phyloP scores from a whole-genome alignment of 2,797 vertebrate genomes.

The Clamator glandarius region DNA sequence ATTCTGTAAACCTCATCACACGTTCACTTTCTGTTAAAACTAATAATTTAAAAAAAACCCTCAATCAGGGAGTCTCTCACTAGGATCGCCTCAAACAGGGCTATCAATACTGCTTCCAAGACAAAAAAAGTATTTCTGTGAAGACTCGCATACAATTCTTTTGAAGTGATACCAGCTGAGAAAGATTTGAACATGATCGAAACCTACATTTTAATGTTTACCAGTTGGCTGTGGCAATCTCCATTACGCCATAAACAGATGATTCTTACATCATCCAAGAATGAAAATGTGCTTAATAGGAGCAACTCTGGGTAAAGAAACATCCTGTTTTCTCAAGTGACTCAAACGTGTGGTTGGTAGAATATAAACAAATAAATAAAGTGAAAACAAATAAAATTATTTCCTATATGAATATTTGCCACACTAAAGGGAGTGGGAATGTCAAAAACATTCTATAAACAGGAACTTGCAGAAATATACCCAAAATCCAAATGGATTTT shows the following conservation, averaged over 20 bases:
- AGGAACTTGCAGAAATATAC: not conserved
- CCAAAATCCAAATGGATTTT: not conserved
- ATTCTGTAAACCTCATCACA: not conserved
- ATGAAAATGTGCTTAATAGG: not conserved
- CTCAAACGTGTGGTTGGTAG: not conserved
- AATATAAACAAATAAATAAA: conserved; percentile 11
- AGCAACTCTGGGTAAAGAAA: not conserved
- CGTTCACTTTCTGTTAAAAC: not conserved
- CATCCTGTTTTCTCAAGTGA: not conserved
- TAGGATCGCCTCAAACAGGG: not conserved
- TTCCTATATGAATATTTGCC: not conserved
- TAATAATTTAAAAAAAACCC: too few relatives aligned
- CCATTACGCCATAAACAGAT: not conserved
- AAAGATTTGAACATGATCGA: not conserved
- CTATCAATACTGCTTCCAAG: not conserved
- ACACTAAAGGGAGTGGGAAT: accelerated
- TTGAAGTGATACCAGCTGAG: not conserved
- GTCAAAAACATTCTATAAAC: not conserved
- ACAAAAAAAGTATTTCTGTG: not conserved
- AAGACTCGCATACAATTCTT: not conserved
- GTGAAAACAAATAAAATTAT: not conserved
- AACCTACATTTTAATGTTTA: not conserved
- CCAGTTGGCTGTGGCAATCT: not conserved
- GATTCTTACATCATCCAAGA: conserved; percentile 18
- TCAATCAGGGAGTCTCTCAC: not conserved